These are phyloP conservation scores for Chaenogobius annularis DNA, from an alignment of 2,113 vertebrate species.

Conservation along the genomic window DNA sequence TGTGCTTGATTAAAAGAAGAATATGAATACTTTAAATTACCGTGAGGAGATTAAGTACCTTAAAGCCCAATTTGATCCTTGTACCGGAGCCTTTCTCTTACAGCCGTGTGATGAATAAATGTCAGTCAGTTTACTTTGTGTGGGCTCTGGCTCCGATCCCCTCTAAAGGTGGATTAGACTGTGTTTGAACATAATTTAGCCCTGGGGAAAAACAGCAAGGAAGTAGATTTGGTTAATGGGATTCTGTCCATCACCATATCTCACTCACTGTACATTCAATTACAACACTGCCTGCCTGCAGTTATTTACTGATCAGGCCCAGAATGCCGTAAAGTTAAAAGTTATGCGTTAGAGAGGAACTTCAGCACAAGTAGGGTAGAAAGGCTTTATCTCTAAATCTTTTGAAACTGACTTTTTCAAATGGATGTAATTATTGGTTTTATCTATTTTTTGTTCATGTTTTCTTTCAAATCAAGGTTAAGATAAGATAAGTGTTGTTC, in stretches of 20 bases:
- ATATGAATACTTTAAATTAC: background rate
- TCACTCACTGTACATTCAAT: constrained; percentile 63
- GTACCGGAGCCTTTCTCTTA: constrained; percentile 12
- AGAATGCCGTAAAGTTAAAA: constrained; percentile 61
- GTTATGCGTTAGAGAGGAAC: background rate
- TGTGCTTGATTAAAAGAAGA: background rate
- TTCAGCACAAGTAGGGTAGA: constrained; percentile 1
- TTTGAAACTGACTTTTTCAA: too few relatives aligned
- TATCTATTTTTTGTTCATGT: too few relatives aligned
- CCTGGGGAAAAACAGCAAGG: constrained; percentile 40
- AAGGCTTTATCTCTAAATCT: too few relatives aligned
- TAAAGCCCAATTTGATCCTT: background rate
- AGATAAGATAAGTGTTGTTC: too few relatives aligned
- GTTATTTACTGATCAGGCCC: constrained; percentile 69
- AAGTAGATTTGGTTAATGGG: constrained; percentile 69
- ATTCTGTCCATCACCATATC: constrained; percentile 66
- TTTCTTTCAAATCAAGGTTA: too few relatives aligned
- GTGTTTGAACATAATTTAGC: constrained; percentile 59
- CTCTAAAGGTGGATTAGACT: constrained; percentile 51
- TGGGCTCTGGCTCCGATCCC: constrained; percentile 15
- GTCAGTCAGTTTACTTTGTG: constrained; percentile 41
- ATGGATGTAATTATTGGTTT: too few relatives aligned
- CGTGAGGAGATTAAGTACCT: background rate
- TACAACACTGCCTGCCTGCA: constrained; percentile 55
- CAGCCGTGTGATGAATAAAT: constrained; percentile 27